phyloP scores from a whole-genome alignment of 2,113 vertebrate species.

The Colossoma macropomum region DNA sequence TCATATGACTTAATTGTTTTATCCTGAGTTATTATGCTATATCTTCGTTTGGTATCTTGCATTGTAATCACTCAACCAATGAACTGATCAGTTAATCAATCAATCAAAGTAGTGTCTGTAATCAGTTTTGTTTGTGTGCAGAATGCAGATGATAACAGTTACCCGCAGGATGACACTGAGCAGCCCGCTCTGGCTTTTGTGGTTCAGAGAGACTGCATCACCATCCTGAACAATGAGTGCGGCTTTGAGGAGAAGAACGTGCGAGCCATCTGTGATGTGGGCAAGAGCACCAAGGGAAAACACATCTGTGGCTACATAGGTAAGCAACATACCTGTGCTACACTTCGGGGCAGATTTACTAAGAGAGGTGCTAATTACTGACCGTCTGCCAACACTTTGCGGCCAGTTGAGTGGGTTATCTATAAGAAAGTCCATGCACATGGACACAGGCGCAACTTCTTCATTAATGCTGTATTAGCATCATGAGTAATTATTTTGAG shows the following conservation, averaged over 20 bases:
- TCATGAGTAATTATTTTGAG: too few relatives aligned
- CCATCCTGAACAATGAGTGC: constrained; percentile 78
- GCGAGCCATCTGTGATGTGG: constrained; percentile 79
- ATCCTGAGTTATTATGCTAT: too few relatives aligned
- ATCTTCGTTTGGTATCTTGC: too few relatives aligned
- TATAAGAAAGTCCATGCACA: too few relatives aligned
- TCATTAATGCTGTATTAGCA: too few relatives aligned
- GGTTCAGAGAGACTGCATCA: constrained; percentile 76
- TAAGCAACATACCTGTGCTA: constrained; percentile 36
- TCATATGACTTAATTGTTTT: neutral
- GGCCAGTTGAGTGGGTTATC: too few relatives aligned
- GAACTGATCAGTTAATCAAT: neutral
- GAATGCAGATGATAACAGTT: constrained; percentile 83
- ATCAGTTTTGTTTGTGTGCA: constrained; percentile 49
- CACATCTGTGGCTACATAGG: constrained; percentile 82
- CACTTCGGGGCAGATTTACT: neutral
- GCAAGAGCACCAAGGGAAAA: constrained; percentile 83
- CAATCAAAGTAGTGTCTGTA: neutral
- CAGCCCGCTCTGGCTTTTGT: constrained; percentile 77
- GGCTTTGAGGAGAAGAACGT: constrained; percentile 80
- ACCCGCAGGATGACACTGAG: constrained; percentile 45
- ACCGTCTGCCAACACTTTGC: too few relatives aligned
- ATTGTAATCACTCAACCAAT: too few relatives aligned
- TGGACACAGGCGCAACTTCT: too few relatives aligned
- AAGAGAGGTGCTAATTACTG: too few relatives aligned